These are phyloP conservation scores for Glyphotaelius pellucidus DNA, from an alignment of 2,888 invertebrate genomes.

Conservation along the genomic window DNA sequence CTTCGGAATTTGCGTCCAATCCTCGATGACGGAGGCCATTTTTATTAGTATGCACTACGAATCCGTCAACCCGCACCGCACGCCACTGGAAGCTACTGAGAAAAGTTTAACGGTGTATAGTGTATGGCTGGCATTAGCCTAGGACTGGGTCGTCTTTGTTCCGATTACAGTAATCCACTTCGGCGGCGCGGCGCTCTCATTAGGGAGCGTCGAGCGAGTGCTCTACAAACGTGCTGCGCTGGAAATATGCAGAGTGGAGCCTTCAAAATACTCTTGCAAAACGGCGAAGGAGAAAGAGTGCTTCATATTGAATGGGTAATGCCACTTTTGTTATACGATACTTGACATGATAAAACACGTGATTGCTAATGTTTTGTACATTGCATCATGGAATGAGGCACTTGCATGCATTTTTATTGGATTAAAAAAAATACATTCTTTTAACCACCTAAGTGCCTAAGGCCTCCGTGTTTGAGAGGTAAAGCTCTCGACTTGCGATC, in stretches of 20 bases:
- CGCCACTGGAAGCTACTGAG: not conserved
- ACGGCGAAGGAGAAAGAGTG: not conserved
- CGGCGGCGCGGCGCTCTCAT: not conserved
- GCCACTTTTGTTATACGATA: not conserved
- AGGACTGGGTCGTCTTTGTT: not conserved
- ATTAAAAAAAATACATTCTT: not conserved
- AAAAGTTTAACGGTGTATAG: not conserved
- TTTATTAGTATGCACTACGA: too few relatives aligned
- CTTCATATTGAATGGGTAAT: slow-evolving; percentile 4
- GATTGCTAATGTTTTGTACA: not conserved
- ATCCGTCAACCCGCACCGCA: not conserved
- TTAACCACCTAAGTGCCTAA: too few relatives aligned
- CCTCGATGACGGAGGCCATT: too few relatives aligned
- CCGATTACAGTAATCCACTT: slow-evolving; percentile 6
- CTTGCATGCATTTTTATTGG: not conserved
- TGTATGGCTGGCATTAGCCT: slow-evolving; percentile 3
- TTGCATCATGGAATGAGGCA: not conserved
- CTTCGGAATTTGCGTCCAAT: too few relatives aligned
- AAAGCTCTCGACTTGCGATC: too few relatives aligned
- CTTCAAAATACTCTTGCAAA: not conserved
- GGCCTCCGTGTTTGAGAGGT: too few relatives aligned
- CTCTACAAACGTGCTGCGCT: not conserved
- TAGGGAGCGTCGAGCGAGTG: not conserved
- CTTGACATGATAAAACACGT: slow-evolving; percentile 20
- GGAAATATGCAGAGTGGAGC: not conserved